Base-by-base conservation (phyloP, 2,797 vertebrate genomes). In the Periparus ater region DNA sequence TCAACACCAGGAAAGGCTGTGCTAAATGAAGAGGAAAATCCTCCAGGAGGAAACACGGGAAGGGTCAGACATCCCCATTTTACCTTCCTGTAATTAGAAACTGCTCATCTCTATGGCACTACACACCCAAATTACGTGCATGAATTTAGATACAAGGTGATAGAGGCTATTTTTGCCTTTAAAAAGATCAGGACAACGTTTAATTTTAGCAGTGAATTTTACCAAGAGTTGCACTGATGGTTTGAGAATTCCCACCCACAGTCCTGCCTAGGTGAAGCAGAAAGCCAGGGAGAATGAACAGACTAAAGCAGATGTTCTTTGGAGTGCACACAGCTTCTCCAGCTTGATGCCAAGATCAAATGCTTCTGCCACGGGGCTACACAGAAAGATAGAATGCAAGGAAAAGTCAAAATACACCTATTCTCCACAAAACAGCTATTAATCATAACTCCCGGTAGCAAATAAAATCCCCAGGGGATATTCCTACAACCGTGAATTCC, bases 101-200 rank as follows among this genome's bases (percentile, higher is more conserved):
- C 36, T 40, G 38, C 7, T 36, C 17, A 44, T 30, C 54, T 18
- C 50, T 1, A 0, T 4, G 11, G 36, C 20, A 13, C 6, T 10
- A 14, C 1, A 22, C 27, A 20, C 7, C 34, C 17, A 14, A 25
- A 36, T 15, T 26, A 20, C 0, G 3, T 6, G 36, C 48, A 3
- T 4, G 10, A 54, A 34, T 44, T 23, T 27, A 80, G 63, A 55
- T 2, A 7, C 3, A 21, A 57, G 13, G n/a, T 7, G 8, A 48
- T 7, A 55, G 2, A 45, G 26, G 21, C 7, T 8, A 4, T 2
- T 48, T 73, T 23, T 51, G 45, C 23, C 57, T 58, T 51, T 19
- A 17, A 32, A 82, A 65, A 32, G 14, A 25, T 45, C 47, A 42
- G 38, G 18, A 34, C 7, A 70, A 21, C 1, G 7, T 23, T 76